Conservation (phyloP, 2,113 vertebrate species). For the Origma solitaria region DNA sequence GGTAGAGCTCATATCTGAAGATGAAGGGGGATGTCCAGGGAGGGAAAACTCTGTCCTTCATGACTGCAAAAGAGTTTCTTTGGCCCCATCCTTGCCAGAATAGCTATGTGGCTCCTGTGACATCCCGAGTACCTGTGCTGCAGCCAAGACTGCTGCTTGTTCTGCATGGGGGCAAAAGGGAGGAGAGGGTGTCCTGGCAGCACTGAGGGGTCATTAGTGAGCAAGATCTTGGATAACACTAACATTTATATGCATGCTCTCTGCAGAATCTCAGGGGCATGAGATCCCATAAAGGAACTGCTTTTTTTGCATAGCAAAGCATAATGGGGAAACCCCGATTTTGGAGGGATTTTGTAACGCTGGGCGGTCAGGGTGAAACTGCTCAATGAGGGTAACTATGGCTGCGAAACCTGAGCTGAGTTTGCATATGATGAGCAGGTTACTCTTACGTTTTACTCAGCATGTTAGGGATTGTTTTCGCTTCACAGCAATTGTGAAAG, state of each 20-base stretch:
- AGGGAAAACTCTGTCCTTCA: not conserved
- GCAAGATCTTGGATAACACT: not conserved
- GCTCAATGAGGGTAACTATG: not conserved
- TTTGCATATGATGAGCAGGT: not conserved
- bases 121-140: not conserved
- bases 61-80: not conserved
- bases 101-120: not conserved
- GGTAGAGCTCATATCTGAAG: not conserved
- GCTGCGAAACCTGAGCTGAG: not conserved
- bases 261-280: not conserved
- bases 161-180: not conserved
- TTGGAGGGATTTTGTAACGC: not conserved
- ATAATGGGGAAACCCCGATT: not conserved
- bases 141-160: not conserved
- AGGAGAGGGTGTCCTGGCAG: not conserved
- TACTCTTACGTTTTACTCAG: conserved; percentile 16
- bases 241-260: not conserved
- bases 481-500: not conserved
- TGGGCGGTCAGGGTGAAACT: not conserved
- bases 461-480: not conserved
- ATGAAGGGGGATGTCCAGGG: not conserved
- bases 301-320: conserved; percentile 43
- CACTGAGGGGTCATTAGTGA: not conserved
- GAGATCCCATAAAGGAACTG: conserved; percentile 11
- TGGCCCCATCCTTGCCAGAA: not conserved